Conservation (phyloP, 2,797 vertebrate species). For the Bradypus variegatus region DNA sequence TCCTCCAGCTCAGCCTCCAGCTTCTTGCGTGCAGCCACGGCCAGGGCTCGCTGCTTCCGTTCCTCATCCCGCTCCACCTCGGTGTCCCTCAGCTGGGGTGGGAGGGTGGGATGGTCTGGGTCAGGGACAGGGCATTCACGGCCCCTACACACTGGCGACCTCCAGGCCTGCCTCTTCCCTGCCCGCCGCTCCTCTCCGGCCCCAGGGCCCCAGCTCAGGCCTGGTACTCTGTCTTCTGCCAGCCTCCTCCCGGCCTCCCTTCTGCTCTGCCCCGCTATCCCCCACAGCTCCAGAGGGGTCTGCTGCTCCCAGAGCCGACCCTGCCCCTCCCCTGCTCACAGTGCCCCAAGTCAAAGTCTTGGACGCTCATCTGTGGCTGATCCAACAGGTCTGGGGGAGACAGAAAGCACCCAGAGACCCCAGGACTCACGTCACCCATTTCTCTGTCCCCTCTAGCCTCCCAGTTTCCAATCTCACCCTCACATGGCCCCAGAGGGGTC, state of each 20-base stretch:
- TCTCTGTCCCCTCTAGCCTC: background rate
- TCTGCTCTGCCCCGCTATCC: too few species aligned
- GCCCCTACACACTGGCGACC: background rate
- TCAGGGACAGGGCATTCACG: background rate
- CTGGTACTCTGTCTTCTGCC: too few species aligned
- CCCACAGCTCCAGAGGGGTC: background rate
- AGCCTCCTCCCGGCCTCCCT: background rate
- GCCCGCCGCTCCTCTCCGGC: background rate
- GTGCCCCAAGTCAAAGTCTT: too few species aligned
- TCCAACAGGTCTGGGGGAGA: too few species aligned
- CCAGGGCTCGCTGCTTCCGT: conserved; percentile 83
- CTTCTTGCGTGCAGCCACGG: conserved; percentile 82
- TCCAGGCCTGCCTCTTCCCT: background rate
- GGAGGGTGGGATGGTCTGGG: background rate
- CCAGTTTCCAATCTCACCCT: conserved; percentile 78
- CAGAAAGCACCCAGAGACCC: background rate
- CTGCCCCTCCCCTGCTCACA: background rate
- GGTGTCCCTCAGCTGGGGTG: conserved; percentile 81
- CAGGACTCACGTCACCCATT: background rate
- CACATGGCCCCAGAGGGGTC: background rate
- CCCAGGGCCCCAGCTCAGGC: background rate
- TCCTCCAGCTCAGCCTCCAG: conserved; percentile 88
- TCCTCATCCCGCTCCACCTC: conserved; percentile 89
- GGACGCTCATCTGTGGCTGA: background rate
- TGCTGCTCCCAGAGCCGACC: background rate